phyloP scores from a whole-genome alignment of 2,113 vertebrate genomes.

The Ptyas mucosa region DNA sequence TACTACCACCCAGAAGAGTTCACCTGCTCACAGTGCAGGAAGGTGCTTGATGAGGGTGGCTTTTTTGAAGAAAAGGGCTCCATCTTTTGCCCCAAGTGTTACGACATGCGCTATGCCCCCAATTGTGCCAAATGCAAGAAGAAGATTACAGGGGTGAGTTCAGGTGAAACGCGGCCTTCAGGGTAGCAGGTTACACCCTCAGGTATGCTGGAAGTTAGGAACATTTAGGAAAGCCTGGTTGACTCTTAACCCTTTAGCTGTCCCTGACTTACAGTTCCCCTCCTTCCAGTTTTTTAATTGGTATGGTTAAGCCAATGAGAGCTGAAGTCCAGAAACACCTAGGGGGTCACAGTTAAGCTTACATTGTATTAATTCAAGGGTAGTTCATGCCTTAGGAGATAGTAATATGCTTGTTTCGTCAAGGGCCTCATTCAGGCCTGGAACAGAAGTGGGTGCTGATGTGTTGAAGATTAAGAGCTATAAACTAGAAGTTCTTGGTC shows the following conservation, averaged over 20 bases:
- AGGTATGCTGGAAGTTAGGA: not conserved
- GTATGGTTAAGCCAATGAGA: not conserved
- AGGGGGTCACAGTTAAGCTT: not conserved
- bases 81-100: slow-evolving; percentile 91
- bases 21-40: slow-evolving; percentile 90
- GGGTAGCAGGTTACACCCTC: not conserved
- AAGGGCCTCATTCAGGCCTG: not conserved
- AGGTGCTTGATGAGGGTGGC: slow-evolving; percentile 88
- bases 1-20: slow-evolving; percentile 99
- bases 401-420: not conserved
- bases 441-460: not conserved
- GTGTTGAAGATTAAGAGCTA: not conserved
- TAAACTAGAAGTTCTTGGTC: not conserved
- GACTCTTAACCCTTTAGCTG: not conserved
- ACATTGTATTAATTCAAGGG: not conserved
- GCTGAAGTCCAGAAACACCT: not conserved
- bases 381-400: not conserved
- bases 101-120: slow-evolving; percentile 88
- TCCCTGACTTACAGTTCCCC: too few species aligned
- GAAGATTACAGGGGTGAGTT: slow-evolving; percentile 90
- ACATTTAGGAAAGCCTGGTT: not conserved
- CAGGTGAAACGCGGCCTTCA: not conserved
- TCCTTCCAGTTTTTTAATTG: not conserved
- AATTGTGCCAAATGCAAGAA: slow-evolving; percentile 97
- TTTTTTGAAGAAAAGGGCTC: slow-evolving; percentile 96